Evolutionary conservation across 2,888 invertebrate genomes (phyloP).

Genomic region (Alentia gelatinosa): DNA sequence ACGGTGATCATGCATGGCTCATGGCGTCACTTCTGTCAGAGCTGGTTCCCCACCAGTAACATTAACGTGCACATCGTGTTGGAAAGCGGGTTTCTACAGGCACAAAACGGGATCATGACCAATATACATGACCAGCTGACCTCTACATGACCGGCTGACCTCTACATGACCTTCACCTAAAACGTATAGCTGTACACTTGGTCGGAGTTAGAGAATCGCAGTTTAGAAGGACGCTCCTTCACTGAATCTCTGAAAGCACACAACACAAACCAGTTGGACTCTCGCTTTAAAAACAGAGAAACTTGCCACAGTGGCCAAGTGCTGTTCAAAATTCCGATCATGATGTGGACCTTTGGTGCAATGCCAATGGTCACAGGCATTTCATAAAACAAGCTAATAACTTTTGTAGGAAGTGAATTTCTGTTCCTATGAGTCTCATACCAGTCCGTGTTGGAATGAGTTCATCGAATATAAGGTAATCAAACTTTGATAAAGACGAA

Average conservation of each 20-base stretch:
- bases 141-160: conserved; percentile 19
- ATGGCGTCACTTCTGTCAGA: too few relatives aligned
- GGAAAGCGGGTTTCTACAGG: neutral
- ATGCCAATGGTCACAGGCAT: neutral
- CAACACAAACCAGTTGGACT: neutral
- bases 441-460: neutral
- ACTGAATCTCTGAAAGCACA: conserved; percentile 36
- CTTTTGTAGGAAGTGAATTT: neutral
- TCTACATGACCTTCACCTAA: conserved; percentile 27
- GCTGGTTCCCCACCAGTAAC: neutral
- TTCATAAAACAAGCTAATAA: neutral
- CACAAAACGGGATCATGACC: neutral
- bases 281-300: too few relatives aligned
- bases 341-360: neutral
- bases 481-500: too few relatives aligned
- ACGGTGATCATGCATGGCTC: neutral
- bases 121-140: conserved; percentile 6
- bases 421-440: neutral
- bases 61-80: neutral
- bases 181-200: conserved; percentile 51
- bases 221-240: neutral
- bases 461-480: neutral
- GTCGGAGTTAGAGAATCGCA: conserved; percentile 37
- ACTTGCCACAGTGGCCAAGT: too few relatives aligned
- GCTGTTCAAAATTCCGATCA: too few relatives aligned